phyloP scores from a whole-genome alignment of 1,140 invertebrate genomes.

The Drosophila sturtevanti region DNA sequence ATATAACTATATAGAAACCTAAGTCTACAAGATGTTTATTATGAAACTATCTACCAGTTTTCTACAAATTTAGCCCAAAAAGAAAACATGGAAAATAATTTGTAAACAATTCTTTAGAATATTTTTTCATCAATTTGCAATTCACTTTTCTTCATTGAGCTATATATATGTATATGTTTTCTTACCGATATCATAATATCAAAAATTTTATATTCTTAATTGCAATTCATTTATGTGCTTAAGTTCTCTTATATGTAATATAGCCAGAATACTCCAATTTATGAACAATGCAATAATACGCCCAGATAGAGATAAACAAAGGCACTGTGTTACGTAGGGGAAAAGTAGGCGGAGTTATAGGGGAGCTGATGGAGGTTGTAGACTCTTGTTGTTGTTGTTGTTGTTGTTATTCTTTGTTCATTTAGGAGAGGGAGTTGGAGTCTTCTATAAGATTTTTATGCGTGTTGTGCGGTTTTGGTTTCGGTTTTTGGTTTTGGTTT shows the following conservation, averaged over 20 bases:
- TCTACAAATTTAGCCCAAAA: too few relatives aligned
- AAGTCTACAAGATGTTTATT: too few relatives aligned
- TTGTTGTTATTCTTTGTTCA: neutral
- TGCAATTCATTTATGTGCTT: neutral
- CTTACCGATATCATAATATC: too few relatives aligned
- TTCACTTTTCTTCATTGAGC: too few relatives aligned
- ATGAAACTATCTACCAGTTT: too few relatives aligned
- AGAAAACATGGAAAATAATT: too few relatives aligned
- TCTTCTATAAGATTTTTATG: neutral
- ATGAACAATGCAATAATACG: slow-evolving; percentile 9
- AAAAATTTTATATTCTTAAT: too few relatives aligned
- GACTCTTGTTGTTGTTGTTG: neutral
- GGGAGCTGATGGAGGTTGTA: too few relatives aligned
- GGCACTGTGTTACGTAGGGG: neutral
- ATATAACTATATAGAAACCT: too few relatives aligned
- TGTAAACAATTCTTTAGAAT: too few relatives aligned
- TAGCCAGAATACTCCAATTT: neutral
- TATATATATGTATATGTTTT: too few relatives aligned
- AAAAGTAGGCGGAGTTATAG: neutral
- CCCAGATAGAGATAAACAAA: slow-evolving; percentile 10
- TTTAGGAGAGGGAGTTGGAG: neutral
- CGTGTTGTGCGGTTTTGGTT: slow-evolving; percentile 1
- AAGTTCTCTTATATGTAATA: neutral
- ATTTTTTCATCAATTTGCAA: too few relatives aligned
- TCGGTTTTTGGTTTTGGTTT: neutral